A percentile compares a stretch with the other conserved stretches of the same genome.
These are phyloP conservation scores for Heteromormyrus szaboi DNA, from an alignment of 2,797 vertebrate species.

Conservation along the genomic window DNA sequence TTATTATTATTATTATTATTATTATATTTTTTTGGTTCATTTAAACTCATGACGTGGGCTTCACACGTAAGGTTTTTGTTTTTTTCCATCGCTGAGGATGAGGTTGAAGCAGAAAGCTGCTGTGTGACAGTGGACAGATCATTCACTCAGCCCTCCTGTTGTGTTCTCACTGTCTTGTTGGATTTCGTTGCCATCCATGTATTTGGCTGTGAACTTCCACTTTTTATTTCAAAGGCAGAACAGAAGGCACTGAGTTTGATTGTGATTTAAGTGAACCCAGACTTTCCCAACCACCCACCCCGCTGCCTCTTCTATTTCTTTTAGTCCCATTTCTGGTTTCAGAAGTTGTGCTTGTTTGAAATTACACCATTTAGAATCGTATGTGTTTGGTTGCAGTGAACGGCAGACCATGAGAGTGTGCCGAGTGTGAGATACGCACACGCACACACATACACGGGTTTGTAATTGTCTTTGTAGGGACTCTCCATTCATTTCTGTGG, in stretches of 20 bases:
- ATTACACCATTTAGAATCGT: neutral
- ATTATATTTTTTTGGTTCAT: neutral
- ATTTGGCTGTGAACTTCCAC: neutral
- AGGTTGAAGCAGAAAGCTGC: neutral
- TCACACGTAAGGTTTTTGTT: neutral
- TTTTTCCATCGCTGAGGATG: neutral
- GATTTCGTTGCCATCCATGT: neutral
- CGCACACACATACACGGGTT: neutral
- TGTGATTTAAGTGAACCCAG: neutral
- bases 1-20: neutral
- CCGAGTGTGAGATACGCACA: neutral
- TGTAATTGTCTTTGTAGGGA: neutral
- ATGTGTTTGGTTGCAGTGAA: neutral
- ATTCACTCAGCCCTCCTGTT: neutral
- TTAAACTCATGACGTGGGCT: neutral
- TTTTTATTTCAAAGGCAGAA: neutral
- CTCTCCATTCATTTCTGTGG: neutral
- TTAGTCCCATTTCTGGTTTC: neutral
- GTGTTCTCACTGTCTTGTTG: neutral
- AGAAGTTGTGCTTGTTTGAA: neutral
- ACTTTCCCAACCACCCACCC: neutral
- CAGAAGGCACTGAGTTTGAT: neutral
- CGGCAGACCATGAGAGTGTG: neutral
- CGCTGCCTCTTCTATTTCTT: neutral
- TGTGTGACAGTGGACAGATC: neutral